phyloP scores from a whole-genome alignment of 1,140 invertebrate genomes.

The Penaeus vannamei region DNA sequence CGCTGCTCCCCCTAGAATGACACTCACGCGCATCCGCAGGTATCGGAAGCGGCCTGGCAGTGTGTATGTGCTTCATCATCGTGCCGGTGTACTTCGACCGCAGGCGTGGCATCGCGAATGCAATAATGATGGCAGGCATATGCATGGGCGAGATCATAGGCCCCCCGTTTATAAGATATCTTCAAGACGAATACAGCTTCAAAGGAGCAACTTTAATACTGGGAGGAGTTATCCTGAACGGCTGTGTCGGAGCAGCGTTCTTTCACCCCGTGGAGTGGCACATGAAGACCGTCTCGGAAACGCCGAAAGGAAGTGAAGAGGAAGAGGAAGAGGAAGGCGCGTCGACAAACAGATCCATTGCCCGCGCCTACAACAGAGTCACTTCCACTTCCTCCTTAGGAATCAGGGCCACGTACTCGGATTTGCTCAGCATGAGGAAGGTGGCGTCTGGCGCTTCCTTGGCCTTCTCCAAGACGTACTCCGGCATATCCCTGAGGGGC shows the following conservation, averaged over 20 bases:
- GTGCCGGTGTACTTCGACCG: slow-evolving; percentile 24
- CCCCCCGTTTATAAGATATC: slow-evolving; percentile 4
- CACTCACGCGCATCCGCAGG: neutral
- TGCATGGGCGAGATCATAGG: slow-evolving; percentile 14
- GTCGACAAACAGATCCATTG: neutral
- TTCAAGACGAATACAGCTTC: slow-evolving; percentile 13
- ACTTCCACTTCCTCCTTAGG: too few relatives aligned
- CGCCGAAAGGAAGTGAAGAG: too few relatives aligned
- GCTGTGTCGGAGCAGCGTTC: slow-evolving; percentile 1
- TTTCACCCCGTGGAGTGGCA: slow-evolving; percentile 43
- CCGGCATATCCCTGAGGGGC: too few relatives aligned
- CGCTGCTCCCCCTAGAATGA: too few relatives aligned
- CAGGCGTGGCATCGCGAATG: neutral
- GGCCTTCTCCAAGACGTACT: too few relatives aligned
- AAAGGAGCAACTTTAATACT: neutral
- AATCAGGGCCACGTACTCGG: too few relatives aligned
- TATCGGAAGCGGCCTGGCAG: neutral
- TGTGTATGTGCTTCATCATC: slow-evolving; percentile 14
- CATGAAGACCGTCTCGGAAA: neutral
- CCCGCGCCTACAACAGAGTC: neutral
- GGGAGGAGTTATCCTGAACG: neutral
- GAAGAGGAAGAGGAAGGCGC: neutral
- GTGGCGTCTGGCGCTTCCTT: too few relatives aligned
- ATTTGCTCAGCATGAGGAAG: too few relatives aligned
- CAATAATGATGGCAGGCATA: neutral